Evolutionary conservation across 2,797 vertebrate species (phyloP), one percentile per base, ranked within the genome.

Genomic region (Coendou prehensilis): DNA sequence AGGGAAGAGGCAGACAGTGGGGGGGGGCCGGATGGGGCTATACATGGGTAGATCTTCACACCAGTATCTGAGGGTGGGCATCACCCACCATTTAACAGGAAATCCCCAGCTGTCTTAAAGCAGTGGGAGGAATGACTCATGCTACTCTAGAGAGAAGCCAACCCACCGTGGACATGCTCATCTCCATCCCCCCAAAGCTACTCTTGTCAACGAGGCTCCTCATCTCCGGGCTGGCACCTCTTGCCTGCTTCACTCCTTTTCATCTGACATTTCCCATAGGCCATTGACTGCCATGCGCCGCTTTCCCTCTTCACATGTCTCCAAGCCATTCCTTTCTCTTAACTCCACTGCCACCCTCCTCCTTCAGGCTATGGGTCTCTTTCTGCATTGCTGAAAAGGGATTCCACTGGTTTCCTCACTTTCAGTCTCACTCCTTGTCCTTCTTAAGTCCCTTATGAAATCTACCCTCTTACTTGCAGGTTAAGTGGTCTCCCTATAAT

Each of bases 221-320:
- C 23, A 10, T 20, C 9, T 69, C 23, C 5, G 64, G 80, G 52
- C 20, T 22, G 50, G 56, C 10, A 47, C n/a, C 45, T 86, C 61
- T 26, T 73, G 23, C 33, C 10, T 4, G 37, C 20, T 56, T 41
- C 23, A 20, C n/a, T 82, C 61, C 9, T 47, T 80, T 52, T 50
- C 47, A 22, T 41, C 14, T 23, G 64, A 15, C 17, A 57, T 50
- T 85, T 83, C 22, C n/a, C 26, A 15, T 0, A 17, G 30, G 23
- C 45, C 15, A 23, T 9, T 45, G 8, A 1, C 5, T 0, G 0
- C 37, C 9, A 9, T 2, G 56, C 45, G 26, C 41, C 37, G 26
- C 5, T 28, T 1, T 91, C 59, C 18, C 61, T 54, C 47, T 45
- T 59, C 26, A 9, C 10, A 10, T 0, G 1, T 57, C 75, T 91